Evolutionary conservation across 2,113 vertebrate genomes (phyloP), one percentile per base, ranked within the genome.

Genomic region (Mola mola): DNA sequence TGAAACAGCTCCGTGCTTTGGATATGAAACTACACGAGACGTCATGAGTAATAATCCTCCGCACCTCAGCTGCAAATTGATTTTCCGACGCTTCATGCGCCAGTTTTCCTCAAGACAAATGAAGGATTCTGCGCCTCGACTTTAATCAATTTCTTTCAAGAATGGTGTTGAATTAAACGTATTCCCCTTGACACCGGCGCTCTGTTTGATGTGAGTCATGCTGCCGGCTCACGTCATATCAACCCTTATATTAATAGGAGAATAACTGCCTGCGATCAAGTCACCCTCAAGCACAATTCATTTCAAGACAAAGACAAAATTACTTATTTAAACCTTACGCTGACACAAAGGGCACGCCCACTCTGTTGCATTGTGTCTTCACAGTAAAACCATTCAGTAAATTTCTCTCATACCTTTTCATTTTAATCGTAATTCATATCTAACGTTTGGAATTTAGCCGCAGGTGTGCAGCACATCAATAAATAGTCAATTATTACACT

Each of bases 1-100:
- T 94, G 11, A 88, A 68, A 58, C 93, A 93, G 87, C 91, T 93
- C 6, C 2, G 57, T 19, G 80, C 68, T 16, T 81, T 94, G 75
- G 91, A 93, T 24, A 31, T 64, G n/a, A 75, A 80, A 67, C 76
- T 92, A 15, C 47, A 16, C 8, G 49, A 70, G 8, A 69, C 15
- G 25, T 36, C 42, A 12, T 48, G 43, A 66, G 38, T 26, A 57
- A 49, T n/a, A 25, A 5, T 16, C 12, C 12, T 1, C n/a, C n/a
- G n/a, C n/a, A n/a, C n/a, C n/a, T n/a, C n/a, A n/a, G n/a, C n/a
- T n/a, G n/a, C n/a, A n/a, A n/a, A n/a, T n/a, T n/a, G 33, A 15
- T 15, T 34, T 1, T 13, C 33, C 33, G 15, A 13, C 33, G n/a
- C 26, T 28, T 28, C 26, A 28, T 5, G 61, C 0, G 10, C 3